Evolutionary conservation across 2,113 vertebrate species (phyloP).

Genomic region (Salvelinus fontinalis): DNA sequence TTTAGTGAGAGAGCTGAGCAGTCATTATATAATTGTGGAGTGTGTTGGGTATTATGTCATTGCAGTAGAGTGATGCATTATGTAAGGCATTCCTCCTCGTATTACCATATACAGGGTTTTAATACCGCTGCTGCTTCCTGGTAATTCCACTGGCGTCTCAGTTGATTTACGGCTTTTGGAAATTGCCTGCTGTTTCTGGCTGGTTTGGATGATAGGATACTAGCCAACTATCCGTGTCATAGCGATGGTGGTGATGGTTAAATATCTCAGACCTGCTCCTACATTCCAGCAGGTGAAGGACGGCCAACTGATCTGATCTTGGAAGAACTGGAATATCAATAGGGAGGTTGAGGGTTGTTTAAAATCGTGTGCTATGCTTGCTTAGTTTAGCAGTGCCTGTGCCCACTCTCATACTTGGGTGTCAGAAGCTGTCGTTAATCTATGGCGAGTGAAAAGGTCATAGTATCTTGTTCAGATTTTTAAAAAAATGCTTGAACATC

Average conservation of each 20-base stretch:
- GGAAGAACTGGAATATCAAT: not conserved
- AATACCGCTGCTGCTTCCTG: conserved; percentile 32
- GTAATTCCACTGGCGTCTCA: conserved; percentile 58
- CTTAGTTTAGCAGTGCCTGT: not conserved
- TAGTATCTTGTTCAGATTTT: too few species aligned
- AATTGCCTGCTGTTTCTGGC: conserved; percentile 49
- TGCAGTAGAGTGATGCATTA: conserved; percentile 44
- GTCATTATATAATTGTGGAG: conserved; percentile 34
- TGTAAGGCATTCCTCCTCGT: conserved; percentile 50
- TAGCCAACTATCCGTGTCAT: conserved; percentile 18
- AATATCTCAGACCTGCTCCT: not conserved
- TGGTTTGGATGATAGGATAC: conserved; percentile 5
- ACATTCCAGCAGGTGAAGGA: not conserved
- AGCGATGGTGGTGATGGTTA: not conserved
- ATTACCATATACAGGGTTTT: conserved; percentile 54
- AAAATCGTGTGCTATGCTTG: conserved; percentile 27
- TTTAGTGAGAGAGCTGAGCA: conserved; percentile 4
- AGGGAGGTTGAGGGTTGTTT: not conserved
- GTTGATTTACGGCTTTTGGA: conserved; percentile 56
- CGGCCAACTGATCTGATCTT: not conserved
- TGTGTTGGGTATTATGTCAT: conserved; percentile 44
- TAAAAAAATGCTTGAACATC: conserved; percentile 13
- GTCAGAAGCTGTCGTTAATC: conserved; percentile 35
- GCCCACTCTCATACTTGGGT: not conserved
- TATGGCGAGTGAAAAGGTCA: conserved; percentile 23